Evolutionary conservation across 2,888 invertebrate genomes (phyloP), one percentile per base, ranked within the genome.

Genomic region (Parapristionchus giblindavisi): DNA sequence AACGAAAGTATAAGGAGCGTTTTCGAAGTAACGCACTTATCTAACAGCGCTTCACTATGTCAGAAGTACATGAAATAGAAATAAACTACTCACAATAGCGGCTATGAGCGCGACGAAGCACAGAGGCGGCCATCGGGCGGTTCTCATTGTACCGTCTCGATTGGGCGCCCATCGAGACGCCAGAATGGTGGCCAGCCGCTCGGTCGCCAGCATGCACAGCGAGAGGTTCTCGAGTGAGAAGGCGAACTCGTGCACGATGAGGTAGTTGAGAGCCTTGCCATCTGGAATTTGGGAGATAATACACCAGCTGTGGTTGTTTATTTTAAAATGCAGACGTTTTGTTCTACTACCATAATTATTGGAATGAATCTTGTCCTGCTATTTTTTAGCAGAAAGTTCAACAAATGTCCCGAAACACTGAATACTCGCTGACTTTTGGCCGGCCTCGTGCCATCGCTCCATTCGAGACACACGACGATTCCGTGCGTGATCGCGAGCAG

Each of bases 151-250:
- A n/a, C n/a, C n/a, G n/a, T n/a, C n/a, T n/a, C n/a, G n/a, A n/a
- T n/a, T 5, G 38, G 2, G n/a, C 40, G 17, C 43, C 32, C 6
- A 68, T 38, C 68, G 43, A n/a, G 51, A 51, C 14, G 36, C 24
- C 1, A 68, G 68, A 27, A 68, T 68, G 68, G 68, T 52, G 2
- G 17, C 2, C 17, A 68, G 68, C 8, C 52, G 32, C 29, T 68
- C 68, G 68, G 14, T 52, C 3, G 52, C 32, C 1, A 68, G 68
- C 21, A 68, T 24, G 52, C 51, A 68, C 3, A 68, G 68, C 11
- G 68, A 32, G 52, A 24, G 21, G 51, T 52, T 68, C 52, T 68
- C 68, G 52, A 68, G 68, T 1, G 68, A 51, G 27, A 52, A 68
- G n/a, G 68, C 68, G n/a, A 38, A 34, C 24, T 68, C 68, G 24